Evolutionary conservation across 2,113 vertebrate species (phyloP).

Genomic region (Cnemophilus loriae): DNA sequence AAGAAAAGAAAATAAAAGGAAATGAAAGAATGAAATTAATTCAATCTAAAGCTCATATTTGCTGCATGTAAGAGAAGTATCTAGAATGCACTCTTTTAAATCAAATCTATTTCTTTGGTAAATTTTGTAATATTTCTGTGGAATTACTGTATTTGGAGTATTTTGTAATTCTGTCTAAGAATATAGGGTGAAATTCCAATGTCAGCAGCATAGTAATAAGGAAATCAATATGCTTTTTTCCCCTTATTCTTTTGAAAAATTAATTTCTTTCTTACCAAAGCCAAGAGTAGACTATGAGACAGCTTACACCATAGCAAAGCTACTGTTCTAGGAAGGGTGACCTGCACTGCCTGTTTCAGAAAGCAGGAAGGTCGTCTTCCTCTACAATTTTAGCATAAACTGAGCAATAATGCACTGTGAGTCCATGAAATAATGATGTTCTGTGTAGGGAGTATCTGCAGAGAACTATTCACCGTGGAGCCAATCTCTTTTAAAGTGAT

Average conservation of each 20-base stretch:
- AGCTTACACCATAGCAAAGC: background rate
- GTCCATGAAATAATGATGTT: background rate
- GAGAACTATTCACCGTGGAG: background rate
- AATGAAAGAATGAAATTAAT: background rate
- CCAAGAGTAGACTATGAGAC: background rate
- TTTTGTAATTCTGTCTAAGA: background rate
- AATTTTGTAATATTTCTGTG: background rate
- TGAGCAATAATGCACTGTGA: background rate
- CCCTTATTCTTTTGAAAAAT: background rate
- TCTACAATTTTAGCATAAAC: background rate
- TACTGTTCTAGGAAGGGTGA: background rate
- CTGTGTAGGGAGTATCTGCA: background rate
- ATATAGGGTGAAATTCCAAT: background rate
- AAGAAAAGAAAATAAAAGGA: background rate
- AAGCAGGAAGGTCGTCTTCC: background rate
- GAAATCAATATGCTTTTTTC: background rate
- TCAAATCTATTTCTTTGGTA: background rate
- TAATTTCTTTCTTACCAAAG: background rate
- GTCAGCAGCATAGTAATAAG: background rate
- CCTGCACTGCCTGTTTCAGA: background rate
- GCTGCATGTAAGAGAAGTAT: background rate
- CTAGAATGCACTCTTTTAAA: background rate
- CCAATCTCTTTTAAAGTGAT: background rate
- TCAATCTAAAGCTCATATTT: background rate
- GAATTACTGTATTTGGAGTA: background rate